A percentile compares a stretch with the other conserved stretches of the same genome.
These are phyloP conservation scores for Thamnophis sirtalis DNA, from an alignment of 2,113 vertebrate species.

Conservation along the genomic window DNA sequence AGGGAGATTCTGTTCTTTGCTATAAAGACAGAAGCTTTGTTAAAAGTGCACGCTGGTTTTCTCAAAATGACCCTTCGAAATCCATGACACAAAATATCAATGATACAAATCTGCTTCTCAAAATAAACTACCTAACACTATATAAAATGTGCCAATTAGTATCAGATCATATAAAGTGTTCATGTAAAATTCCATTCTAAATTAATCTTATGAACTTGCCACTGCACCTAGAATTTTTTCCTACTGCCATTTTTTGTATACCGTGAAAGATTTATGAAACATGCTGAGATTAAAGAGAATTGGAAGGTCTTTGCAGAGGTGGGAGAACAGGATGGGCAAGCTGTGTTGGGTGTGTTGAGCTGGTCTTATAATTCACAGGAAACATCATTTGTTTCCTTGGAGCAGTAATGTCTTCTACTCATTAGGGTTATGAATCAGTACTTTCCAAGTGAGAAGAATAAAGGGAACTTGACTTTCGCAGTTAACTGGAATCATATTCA, in stretches of 20 bases:
- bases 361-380: neutral
- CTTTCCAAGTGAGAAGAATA: neutral
- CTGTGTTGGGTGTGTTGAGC: neutral
- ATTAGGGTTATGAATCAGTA: neutral
- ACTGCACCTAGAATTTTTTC: neutral
- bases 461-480: conserved; percentile 11
- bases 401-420: neutral
- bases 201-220: neutral
- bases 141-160: neutral
- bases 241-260: neutral
- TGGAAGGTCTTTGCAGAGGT: neutral
- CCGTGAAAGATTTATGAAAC: neutral
- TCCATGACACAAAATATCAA: neutral
- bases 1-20: neutral
- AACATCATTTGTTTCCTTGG: conserved; percentile 1
- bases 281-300: neutral
- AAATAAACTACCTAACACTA: neutral
- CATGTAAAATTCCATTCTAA: neutral
- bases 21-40: neutral
- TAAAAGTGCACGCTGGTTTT: neutral
- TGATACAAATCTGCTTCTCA: neutral
- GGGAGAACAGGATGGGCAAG: neutral
- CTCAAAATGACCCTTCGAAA: neutral
- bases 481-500: conserved; percentile 37
- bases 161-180: neutral